phyloP scores from a whole-genome alignment of 2,888 invertebrate species.

The Drosophila kanekoi region DNA sequence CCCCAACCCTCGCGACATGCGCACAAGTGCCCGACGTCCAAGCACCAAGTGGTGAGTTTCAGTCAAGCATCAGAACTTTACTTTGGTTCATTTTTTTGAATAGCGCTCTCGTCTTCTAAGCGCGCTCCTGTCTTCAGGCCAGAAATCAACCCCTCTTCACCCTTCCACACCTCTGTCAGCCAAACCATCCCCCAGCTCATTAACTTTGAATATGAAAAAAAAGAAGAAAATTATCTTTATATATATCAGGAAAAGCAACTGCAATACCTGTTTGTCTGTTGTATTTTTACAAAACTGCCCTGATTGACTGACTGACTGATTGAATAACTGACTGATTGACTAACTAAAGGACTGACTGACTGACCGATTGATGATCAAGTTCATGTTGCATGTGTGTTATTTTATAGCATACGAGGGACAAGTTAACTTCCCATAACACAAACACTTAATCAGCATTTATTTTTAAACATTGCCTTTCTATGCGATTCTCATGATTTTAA shows the following conservation, averaged over 20 bases:
- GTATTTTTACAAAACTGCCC: too few species aligned
- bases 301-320: background rate
- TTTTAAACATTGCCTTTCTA: background rate
- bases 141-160: slow-evolving; percentile 16
- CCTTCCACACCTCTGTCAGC: slow-evolving; percentile 3
- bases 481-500: background rate
- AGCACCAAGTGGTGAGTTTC: slow-evolving; percentile 51
- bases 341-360: too few species aligned
- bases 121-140: slow-evolving; percentile 1
- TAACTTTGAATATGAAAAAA: slow-evolving; percentile 6
- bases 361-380: too few species aligned
- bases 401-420: too few species aligned
- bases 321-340: background rate
- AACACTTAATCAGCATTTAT: background rate
- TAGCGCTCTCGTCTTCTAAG: slow-evolving; percentile 11
- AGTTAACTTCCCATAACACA: too few species aligned
- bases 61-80: slow-evolving; percentile 11
- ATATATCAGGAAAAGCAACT: too few species aligned
- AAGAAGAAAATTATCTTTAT: too few species aligned
- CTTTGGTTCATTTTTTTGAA: slow-evolving; percentile 24
- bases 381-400: too few species aligned
- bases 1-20: slow-evolving; percentile 45
- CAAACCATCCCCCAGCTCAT: slow-evolving; percentile 15
- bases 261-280: too few species aligned
- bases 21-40: slow-evolving; percentile 51